phyloP scores from a whole-genome alignment of 2,797 vertebrate genomes.

The Capromys pilorides region DNA sequence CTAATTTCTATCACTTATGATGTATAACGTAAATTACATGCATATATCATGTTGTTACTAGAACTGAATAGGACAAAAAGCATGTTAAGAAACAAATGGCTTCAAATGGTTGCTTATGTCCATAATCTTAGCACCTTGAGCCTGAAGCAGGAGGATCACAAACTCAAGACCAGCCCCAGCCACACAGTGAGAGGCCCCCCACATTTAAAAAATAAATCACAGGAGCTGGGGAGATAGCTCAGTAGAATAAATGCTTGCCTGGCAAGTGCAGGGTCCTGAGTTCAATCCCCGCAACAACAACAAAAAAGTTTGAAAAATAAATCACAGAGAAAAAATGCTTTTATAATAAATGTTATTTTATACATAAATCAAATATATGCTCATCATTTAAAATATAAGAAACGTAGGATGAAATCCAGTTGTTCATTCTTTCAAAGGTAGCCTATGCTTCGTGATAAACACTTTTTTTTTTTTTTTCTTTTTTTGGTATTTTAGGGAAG shows the following conservation, averaged over 20 bases:
- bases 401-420: neutral
- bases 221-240: neutral
- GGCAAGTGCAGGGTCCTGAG: too few species aligned
- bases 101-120: neutral
- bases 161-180: neutral
- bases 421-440: neutral
- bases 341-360: slow-evolving; percentile 9
- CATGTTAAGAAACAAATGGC: neutral
- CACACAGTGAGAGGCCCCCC: neutral
- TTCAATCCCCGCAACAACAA: too few species aligned
- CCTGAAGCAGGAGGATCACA: neutral
- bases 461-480: too few species aligned
- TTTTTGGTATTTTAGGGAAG: too few species aligned
- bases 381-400: slow-evolving; percentile 44
- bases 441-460: neutral
- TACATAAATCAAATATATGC: neutral
- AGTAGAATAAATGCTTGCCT: too few species aligned
- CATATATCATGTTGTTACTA: neutral
- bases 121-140: neutral
- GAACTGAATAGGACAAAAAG: neutral
- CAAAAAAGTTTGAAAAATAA: too few species aligned
- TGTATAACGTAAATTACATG: neutral
- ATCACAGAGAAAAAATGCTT: neutral
- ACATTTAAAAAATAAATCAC: neutral
- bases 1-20: slow-evolving; percentile 29